Evolutionary conservation across 2,113 vertebrate genomes (phyloP).

Genomic region (Cichladusa arquata): DNA sequence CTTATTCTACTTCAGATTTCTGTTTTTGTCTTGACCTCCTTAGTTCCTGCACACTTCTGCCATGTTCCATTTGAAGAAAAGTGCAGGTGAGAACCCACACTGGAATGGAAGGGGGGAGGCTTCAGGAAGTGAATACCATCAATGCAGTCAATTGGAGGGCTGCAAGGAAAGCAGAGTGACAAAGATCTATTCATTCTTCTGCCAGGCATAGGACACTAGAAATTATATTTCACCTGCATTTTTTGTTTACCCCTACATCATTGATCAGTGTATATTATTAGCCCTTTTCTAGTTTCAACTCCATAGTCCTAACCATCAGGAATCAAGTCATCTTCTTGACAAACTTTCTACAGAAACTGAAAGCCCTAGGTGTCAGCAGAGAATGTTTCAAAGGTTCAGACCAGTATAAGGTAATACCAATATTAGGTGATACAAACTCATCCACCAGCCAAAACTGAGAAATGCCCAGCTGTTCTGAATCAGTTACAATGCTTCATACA

Average conservation of each 20-base stretch:
- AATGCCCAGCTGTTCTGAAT: background rate
- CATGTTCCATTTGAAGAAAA: background rate
- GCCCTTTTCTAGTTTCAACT: background rate
- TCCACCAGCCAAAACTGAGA: background rate
- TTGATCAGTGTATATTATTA: background rate
- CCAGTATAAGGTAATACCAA: background rate
- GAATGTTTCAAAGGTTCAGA: background rate
- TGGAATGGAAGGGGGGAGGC: background rate
- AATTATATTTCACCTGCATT: background rate
- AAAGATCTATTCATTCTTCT: background rate
- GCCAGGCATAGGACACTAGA: background rate
- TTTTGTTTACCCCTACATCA: background rate
- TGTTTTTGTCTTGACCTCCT: background rate
- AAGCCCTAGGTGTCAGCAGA: fast-evolving
- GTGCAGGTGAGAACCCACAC: background rate
- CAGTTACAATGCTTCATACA: background rate
- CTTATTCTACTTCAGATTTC: background rate
- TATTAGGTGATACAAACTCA: background rate
- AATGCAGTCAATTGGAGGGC: background rate
- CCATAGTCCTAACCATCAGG: background rate
- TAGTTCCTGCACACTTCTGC: background rate
- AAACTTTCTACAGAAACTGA: background rate
- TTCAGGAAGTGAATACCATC: background rate
- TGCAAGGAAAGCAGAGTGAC: background rate
- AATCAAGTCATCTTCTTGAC: background rate